These are phyloP conservation scores for Rhinogobius similis DNA, from an alignment of 2,113 vertebrate genomes.

Conservation along the genomic window DNA sequence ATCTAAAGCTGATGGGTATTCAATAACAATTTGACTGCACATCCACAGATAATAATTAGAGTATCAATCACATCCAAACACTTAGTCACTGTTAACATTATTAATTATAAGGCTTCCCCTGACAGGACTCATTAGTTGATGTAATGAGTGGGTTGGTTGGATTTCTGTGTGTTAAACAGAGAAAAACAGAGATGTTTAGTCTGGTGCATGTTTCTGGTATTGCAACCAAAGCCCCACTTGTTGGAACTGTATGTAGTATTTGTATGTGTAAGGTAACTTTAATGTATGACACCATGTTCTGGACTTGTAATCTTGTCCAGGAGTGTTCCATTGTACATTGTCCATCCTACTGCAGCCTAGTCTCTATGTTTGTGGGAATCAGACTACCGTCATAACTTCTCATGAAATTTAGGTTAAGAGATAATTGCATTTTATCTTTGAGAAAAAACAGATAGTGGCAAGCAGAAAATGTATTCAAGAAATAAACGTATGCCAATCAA, in stretches of 20 bases:
- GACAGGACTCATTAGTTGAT: background rate
- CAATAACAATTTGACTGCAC: background rate
- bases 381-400: no score
- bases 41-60: background rate
- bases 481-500: no score
- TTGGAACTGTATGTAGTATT: no score
- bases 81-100: background rate
- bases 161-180: background rate
- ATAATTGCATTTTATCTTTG: no score
- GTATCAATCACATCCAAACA: background rate
- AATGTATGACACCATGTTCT: no score
- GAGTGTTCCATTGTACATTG: no score
- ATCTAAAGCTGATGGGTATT: slow-evolving; percentile 11
- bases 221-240: background rate
- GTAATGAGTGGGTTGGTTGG: background rate
- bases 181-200: background rate
- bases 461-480: no score
- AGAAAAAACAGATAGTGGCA: no score
- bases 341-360: no score
- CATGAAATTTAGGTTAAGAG: no score
- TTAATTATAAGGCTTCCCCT: background rate
- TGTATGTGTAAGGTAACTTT: background rate
- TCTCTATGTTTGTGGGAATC: no score
- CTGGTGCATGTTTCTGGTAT: background rate
- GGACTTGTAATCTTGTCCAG: no score